Evolutionary conservation across 2,888 invertebrate species (phyloP), one percentile per base, ranked within the genome.

Genomic region (Eueremaeus valkanovi): DNA sequence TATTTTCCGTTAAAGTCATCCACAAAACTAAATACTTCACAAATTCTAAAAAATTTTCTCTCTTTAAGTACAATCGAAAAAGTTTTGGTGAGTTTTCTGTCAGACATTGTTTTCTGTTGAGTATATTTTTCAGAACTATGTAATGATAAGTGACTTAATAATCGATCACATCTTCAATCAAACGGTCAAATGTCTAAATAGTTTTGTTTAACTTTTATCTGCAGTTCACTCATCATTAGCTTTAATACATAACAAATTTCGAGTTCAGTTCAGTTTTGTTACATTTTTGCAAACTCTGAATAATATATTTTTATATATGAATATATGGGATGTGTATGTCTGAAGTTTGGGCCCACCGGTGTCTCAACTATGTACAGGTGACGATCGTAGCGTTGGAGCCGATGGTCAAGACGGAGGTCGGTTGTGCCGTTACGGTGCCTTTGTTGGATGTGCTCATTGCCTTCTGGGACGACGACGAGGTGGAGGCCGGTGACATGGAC

Each of bases 351-450:
- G 31, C 29, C 29, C 40, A 66, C 66, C 66, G 40, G n/a, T 66
- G 40, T n/a, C 24, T 40, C 66, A 66, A 40, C 40, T 72, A 75
- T 29, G 72, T 72, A 75, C 75, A 75, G 13, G 72, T 58, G n/a
- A 75, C 75, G 24, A 75, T 75, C 27, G 70, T 70, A 11, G 70
- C 75, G 68, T 75, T 75, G n/a, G n/a, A n/a, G 21, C 75, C 75
- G 31, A 75, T 75, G n/a, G 75, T 72, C 42, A 75, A 40, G 11
- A 75, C 75, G 21, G 75, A 72, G 11, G 72, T 75, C 51, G 55
- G 72, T 72, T 51, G 51, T 45, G 72, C 66, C 21, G 36, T 63
- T 18, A 63, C 33, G 13, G 63, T 66, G 21, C 3, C 40, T 29
- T 66, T 66, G 9, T 31, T 33, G 40, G 66, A 36, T 45, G 45